Evolutionary conservation across 1,140 invertebrate species (phyloP).

Genomic region (Oncopodura yosiiana): DNA sequence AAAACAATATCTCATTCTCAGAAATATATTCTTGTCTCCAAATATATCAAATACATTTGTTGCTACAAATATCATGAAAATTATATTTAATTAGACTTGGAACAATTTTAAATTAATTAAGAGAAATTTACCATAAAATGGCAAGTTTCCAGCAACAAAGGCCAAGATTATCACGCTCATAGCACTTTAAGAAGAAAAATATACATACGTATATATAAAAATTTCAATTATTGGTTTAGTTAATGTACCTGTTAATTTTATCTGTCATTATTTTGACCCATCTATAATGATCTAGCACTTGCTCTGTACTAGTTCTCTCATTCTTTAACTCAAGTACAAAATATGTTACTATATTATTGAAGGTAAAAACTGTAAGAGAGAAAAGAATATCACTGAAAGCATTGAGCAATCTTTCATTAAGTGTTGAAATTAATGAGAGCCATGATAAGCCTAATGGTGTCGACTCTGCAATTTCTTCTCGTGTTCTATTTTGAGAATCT

Average conservation of each 20-base stretch:
- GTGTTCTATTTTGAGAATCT: too few species aligned
- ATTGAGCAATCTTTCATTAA: slow-evolving; percentile 7
- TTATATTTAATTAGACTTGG: too few species aligned
- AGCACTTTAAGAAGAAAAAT: too few species aligned
- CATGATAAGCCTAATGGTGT: neutral
- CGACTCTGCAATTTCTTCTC: neutral
- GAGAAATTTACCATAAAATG: too few species aligned
- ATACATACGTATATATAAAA: too few species aligned
- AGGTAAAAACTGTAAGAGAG: slow-evolving; percentile 1
- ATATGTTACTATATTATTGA: neutral
- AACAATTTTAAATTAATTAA: too few species aligned
- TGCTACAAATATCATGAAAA: too few species aligned
- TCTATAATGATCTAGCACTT: slow-evolving; percentile 4
- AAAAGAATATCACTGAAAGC: slow-evolving; percentile 12
- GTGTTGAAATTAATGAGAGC: neutral
- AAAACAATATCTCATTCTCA: slow-evolving; percentile 3
- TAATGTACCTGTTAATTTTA: neutral
- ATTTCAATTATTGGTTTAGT: too few species aligned
- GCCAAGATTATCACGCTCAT: neutral
- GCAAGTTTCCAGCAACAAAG: slow-evolving; percentile 9
- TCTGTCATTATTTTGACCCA: neutral
- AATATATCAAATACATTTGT: slow-evolving; percentile 12
- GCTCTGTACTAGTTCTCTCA: neutral
- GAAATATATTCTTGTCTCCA: neutral
- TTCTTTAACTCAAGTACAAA: neutral